phyloP scores from a whole-genome alignment of 2,113 vertebrate species.

The Sterna hirundo region DNA sequence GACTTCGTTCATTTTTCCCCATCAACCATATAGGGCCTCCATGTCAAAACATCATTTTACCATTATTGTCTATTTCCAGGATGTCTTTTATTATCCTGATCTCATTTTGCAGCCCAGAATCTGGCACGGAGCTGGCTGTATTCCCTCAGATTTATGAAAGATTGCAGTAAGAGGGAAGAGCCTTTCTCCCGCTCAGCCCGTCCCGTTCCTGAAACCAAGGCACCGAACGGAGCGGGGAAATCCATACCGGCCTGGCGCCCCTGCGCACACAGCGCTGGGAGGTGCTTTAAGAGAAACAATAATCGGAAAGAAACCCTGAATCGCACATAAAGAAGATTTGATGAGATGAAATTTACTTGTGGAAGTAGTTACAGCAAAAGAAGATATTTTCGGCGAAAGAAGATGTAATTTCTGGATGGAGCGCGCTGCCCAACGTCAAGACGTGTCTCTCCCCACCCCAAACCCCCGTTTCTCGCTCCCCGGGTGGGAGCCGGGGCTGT shows the following conservation, averaged over 20 bases:
- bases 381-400: neutral
- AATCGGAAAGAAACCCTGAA: neutral
- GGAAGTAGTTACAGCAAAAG: neutral
- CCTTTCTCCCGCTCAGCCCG: neutral
- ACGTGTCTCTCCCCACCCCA: neutral
- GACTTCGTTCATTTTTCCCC: neutral
- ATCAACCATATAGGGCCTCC: slow-evolving; percentile 21
- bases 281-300: neutral
- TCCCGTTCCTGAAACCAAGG: fast-evolving
- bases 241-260: fast-evolving
- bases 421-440: fast-evolving
- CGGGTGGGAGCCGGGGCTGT: neutral
- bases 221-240: fast-evolving
- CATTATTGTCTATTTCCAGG: slow-evolving; percentile 34
- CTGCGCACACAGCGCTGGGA: neutral
- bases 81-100: slow-evolving; percentile 9
- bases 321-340: fast-evolving
- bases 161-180: neutral
- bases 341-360: neutral
- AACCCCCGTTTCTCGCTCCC: fast-evolving
- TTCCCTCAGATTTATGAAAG: neutral
- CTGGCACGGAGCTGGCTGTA: neutral
- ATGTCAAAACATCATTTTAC: slow-evolving; percentile 67
- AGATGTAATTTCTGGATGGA: neutral
- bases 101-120: neutral